Conservation (phyloP, 2,797 vertebrate genomes). For the Sphenopsis melanotis region DNA sequence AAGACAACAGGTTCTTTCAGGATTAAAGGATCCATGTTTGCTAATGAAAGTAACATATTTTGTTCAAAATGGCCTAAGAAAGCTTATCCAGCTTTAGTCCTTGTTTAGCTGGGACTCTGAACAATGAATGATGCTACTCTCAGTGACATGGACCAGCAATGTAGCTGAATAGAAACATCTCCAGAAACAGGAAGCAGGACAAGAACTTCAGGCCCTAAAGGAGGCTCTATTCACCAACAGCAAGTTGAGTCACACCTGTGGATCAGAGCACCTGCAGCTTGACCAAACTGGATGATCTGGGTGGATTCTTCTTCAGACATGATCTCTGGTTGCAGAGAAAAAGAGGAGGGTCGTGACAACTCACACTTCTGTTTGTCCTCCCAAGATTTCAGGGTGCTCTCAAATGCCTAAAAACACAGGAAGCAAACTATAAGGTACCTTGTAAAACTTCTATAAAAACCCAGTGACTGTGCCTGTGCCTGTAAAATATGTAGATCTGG, state of each 20-base stretch:
- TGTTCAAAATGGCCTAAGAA: neutral
- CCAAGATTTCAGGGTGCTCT: constrained; percentile 96
- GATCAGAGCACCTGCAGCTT: constrained; percentile 88
- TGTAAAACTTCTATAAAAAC: neutral
- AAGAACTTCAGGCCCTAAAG: neutral
- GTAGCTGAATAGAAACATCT: neutral
- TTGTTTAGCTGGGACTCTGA: neutral
- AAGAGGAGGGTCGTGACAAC: constrained; percentile 80
- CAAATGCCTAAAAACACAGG: constrained; percentile 83
- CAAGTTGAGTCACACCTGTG: constrained; percentile 78
- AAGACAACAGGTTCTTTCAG: neutral
- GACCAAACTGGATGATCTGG: constrained; percentile 89
- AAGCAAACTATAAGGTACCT: neutral
- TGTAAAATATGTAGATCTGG: neutral
- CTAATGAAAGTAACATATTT: neutral
- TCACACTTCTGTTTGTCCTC: constrained; percentile 96
- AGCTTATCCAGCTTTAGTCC: neutral
- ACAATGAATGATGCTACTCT: neutral
- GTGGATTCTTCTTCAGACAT: constrained; percentile 89
- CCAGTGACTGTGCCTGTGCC: neutral
- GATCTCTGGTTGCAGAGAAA: constrained; percentile 84
- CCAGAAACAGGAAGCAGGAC: neutral
- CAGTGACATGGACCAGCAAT: neutral
- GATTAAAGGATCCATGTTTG: neutral
- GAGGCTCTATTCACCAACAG: neutral